phyloP scores from a whole-genome alignment of 2,888 invertebrate species.

The Synergus laeviventris region DNA sequence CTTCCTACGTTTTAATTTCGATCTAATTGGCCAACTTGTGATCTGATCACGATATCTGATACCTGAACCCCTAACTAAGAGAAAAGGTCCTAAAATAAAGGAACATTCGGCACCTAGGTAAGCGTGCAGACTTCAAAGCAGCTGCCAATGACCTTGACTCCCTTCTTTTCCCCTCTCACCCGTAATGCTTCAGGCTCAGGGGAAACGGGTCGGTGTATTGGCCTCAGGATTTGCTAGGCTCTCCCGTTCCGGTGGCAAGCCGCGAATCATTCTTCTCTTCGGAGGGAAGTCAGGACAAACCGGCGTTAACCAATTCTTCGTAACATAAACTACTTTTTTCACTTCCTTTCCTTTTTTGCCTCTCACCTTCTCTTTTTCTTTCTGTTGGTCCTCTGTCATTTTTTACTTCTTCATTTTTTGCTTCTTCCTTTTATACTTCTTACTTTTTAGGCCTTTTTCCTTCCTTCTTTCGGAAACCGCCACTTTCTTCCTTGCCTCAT shows the following conservation, averaged over 20 bases:
- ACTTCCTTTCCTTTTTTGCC: not conserved
- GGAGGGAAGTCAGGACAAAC: slow-evolving; percentile 15
- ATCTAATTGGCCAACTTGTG: not conserved
- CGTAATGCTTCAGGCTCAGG: slow-evolving; percentile 32
- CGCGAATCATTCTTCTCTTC: slow-evolving; percentile 22
- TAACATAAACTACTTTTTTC: not conserved
- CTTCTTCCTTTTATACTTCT: slow-evolving; percentile 10
- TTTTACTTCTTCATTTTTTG: not conserved
- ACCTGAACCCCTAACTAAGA: not conserved
- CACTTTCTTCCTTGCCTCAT: not conserved
- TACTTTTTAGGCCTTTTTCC: not conserved
- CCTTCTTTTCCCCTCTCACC: slow-evolving; percentile 24
- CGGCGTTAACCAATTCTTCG: slow-evolving; percentile 27
- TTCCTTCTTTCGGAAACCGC: not conserved
- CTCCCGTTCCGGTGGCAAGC: slow-evolving; percentile 36
- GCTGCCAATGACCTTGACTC: slow-evolving; percentile 40
- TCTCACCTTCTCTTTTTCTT: not conserved
- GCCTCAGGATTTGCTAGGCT: slow-evolving; percentile 35
- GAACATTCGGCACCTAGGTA: slow-evolving; percentile 31
- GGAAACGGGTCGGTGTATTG: slow-evolving; percentile 39
- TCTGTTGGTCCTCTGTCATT: not conserved
- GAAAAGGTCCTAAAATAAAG: slow-evolving; percentile 16
- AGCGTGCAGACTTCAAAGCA: slow-evolving; percentile 32
- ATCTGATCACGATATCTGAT: not conserved
- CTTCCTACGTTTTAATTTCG: not conserved